Evolutionary conservation across 2,797 vertebrate genomes (phyloP), one percentile per base, ranked within the genome.

Genomic region (Melanotaenia boesemani): DNA sequence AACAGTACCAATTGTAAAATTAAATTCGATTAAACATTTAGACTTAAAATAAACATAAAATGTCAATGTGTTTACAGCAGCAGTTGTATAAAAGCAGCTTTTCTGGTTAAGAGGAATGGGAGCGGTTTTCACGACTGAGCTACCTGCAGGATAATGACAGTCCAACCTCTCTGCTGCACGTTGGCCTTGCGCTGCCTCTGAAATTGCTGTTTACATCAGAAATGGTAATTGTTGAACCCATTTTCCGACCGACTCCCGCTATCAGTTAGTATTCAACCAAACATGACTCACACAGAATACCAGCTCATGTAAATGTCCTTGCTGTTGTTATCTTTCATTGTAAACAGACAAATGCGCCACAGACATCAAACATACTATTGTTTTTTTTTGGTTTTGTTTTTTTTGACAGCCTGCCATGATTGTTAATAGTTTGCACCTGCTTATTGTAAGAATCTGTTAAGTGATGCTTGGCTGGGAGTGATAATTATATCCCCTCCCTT

Each of bases 171-270:
- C 34, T 52, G 22, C 10, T 46, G 11, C 24, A 69, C 7, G 28
- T 13, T 30, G 50, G 26, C 22, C 2, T 56, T n/a, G 9, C 2
- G 0, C 15, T 60, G 34, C 41, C 36, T 54, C 34, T 71, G 6
- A 71, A 66, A 36, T 84, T 0, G 62, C 22, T 68, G 12, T 71
- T 79, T 64, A 56, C 63, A 10, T 62, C n/a, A 75, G 6, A 76
- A 58, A n/a, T 52, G 24, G 50, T 41, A 12, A 69, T 71, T 37
- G 6, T 63, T 56, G 22, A 74, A 60, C 1, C n/a, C 34, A 18
- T 48, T 72, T 75, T 39, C 54, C 12, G 63, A 30, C 9, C 69
- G 54, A 81, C 58, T 15, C 20, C 48, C 41, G n/a, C 0, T 44
- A 63, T 20, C 12, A 69, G 54, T 20, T 55, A 32, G n/a, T 41